Evolutionary conservation across 2,113 vertebrate genomes (phyloP).

Genomic region (Datnioides undecimradiatus): DNA sequence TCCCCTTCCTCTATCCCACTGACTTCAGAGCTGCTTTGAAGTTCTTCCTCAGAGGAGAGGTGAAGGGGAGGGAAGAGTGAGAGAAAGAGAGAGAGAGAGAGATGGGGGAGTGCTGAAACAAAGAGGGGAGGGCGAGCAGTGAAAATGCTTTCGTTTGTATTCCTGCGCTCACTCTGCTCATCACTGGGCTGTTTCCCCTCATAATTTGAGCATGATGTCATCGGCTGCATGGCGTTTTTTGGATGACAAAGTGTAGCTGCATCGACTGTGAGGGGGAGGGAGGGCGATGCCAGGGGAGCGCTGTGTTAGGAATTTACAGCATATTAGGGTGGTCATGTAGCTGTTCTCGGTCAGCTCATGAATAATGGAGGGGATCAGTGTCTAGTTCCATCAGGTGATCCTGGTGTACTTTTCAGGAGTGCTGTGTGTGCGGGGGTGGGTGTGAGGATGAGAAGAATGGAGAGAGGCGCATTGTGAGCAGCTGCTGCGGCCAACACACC

Average conservation of each 20-base stretch:
- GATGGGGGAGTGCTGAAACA: constrained; percentile 20
- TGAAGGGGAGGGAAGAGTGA: constrained; percentile 40
- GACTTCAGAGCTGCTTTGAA: constrained; percentile 83
- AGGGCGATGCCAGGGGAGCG: background rate
- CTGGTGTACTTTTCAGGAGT: constrained; percentile 63
- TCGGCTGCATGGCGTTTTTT: background rate
- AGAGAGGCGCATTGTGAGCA: constrained; percentile 63
- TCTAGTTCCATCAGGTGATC: constrained; percentile 76
- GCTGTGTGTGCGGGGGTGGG: background rate
- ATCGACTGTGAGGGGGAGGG: background rate
- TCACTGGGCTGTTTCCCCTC: background rate
- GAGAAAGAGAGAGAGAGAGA: constrained; percentile 26
- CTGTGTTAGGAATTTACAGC: constrained; percentile 43
- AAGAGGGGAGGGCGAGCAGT: constrained; percentile 28
- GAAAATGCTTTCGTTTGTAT: constrained; percentile 37
- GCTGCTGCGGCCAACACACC: constrained; percentile 69
- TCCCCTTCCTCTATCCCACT: constrained; percentile 62
- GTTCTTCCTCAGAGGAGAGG: constrained; percentile 66
- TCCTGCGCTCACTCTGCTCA: background rate
- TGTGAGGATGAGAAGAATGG: constrained; percentile 60
- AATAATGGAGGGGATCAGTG: constrained; percentile 77
- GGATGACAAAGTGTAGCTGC: background rate
- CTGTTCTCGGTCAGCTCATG: constrained; percentile 52
- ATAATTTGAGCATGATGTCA: constrained; percentile 59
- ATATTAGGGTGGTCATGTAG: constrained; percentile 47